phyloP scores from a whole-genome alignment of 2,113 vertebrate genomes.

The Oophaga pumilio region DNA sequence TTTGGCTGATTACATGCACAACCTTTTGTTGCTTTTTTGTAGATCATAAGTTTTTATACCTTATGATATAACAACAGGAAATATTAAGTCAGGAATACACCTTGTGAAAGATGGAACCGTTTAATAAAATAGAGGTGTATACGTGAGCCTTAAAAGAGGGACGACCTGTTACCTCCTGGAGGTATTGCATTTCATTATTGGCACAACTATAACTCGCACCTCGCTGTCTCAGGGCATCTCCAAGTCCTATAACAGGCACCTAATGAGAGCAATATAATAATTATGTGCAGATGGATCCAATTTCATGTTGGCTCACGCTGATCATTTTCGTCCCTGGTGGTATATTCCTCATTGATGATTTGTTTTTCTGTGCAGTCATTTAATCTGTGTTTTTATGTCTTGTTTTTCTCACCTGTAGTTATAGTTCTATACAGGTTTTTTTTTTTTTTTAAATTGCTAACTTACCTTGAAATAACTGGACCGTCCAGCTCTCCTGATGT shows the following conservation, averaged over 20 bases:
- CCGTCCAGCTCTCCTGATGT: too few species aligned
- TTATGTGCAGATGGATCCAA: constrained; percentile 9
- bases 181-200: not conserved
- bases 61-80: too few species aligned
- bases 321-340: not conserved
- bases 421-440: not conserved
- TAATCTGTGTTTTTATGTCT: not conserved
- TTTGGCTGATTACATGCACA: too few species aligned
- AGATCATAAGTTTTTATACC: too few species aligned
- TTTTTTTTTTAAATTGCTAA: too few species aligned
- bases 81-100: too few species aligned
- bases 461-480: too few species aligned
- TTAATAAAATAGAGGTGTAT: too few species aligned
- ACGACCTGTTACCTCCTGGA: not conserved
- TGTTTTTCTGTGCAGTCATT: not conserved
- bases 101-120: too few species aligned
- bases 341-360: not conserved
- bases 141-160: too few species aligned
- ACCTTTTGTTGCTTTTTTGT: too few species aligned
- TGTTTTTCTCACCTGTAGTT: not conserved
- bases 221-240: not conserved
- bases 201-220: not conserved
- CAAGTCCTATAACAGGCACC: not conserved
- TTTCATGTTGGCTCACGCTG: constrained; percentile 10
- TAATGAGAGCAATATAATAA: not conserved